Base-by-base conservation (phyloP, 2,888 invertebrate species). In the Calliphora vomitoria region DNA sequence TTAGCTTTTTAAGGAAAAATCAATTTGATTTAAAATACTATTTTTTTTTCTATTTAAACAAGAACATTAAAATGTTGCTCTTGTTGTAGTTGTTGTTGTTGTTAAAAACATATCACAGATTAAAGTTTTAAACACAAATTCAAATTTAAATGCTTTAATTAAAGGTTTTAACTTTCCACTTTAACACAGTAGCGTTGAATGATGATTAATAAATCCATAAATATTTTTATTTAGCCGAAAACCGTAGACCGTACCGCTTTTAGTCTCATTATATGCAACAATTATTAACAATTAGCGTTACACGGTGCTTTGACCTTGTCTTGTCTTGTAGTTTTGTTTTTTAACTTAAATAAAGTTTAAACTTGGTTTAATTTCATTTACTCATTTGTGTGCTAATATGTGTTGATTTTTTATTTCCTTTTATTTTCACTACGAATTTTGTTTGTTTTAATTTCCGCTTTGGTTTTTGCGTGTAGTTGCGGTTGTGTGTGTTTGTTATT, bases 401-500 rank as follows among this genome's bases (percentile, higher is more conserved):
- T 15, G 11, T 38, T 25, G 41, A 31, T 0, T 25, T 60, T 75
- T 41, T 13, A 8, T 44, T n/a, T 41, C 25, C 15, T 60, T 69
- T 68, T 13, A n/a, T 31, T 31, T 47, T 35, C 44, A 31, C 1
- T 31, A 31, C 4, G 20, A 18, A 18, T 47, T 72, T 20, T 13
- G 25, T 76, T 85, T 66, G 13, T 55, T 75, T 81, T 50, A 71
- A 79, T 71, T 72, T 85, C 44, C 66, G 66, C 53, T 78, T 81
- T 66, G 60, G 10, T 69, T 80, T 58, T 76, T 58, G 64, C 69
- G 60, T 80, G 60, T 10, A 74, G 60, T n/a, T 72, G 8, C 11
- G 50, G 11, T 11, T 5, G 41, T 5, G 35, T 35, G 47, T 79
- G 50, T 69, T 58, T 47, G 38, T 50, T 11, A 8, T 10, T 58